Conservation (phyloP, 2,888 invertebrate species). For the Parapristionchus giblindavisi region DNA sequence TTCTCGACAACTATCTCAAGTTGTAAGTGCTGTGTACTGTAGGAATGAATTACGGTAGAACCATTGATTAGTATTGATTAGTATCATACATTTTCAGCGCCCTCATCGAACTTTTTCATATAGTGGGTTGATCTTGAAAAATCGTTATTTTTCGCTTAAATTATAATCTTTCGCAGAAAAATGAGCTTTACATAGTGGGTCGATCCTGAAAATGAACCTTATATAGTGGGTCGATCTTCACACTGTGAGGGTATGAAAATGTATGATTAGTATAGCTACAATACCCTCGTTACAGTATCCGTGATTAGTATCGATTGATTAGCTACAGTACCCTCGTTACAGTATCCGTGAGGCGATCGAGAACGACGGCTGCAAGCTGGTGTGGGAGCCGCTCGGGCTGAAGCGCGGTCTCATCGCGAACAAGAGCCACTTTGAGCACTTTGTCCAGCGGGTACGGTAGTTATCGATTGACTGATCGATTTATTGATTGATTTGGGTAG, state of each 20-base stretch:
- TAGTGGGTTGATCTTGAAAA: not conserved
- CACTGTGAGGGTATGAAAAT: too few relatives aligned
- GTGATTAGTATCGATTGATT: too few relatives aligned
- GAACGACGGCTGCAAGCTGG: conserved; percentile 15
- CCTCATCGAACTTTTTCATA: too few relatives aligned
- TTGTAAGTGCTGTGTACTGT: not conserved
- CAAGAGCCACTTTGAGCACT: conserved; percentile 27
- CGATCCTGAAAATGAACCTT: too few relatives aligned
- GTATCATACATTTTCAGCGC: too few relatives aligned
- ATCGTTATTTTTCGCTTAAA: not conserved
- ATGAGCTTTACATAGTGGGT: too few relatives aligned
- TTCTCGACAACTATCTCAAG: conserved; percentile 18
- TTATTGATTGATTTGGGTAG: too few relatives aligned
- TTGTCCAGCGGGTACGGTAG: conserved; percentile 21
- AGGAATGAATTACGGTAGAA: not conserved
- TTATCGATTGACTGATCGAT: not conserved
- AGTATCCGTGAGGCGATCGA: conserved; percentile 16
- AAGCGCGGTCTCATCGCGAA: conserved; percentile 30
- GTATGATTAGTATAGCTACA: not conserved
- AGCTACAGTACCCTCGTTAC: too few relatives aligned
- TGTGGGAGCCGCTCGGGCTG: conserved; percentile 23
- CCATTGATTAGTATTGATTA: too few relatives aligned
- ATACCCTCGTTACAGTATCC: too few relatives aligned
- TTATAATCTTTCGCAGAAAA: too few relatives aligned
- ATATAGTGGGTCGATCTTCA: too few relatives aligned